Conservation (phyloP, 2,797 vertebrate genomes). For the Alca torda region DNA sequence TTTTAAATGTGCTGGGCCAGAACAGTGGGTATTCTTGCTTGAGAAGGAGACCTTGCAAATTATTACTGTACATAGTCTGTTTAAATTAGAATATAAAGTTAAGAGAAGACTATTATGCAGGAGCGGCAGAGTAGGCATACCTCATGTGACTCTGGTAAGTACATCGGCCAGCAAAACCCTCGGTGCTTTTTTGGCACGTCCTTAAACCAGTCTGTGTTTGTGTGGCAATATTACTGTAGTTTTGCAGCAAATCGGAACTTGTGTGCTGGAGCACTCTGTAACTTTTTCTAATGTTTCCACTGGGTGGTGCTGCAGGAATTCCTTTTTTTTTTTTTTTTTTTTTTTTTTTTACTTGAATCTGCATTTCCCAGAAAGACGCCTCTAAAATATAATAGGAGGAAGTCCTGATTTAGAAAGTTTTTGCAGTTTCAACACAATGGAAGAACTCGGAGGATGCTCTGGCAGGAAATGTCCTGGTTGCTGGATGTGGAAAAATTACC, state of each 20-base stretch:
- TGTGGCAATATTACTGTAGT: neutral
- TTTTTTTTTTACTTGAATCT: conserved; percentile 80
- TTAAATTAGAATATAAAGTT: neutral
- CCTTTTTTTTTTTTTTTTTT: conserved; percentile 77
- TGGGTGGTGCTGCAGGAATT: conserved; percentile 91
- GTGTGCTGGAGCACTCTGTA: neutral
- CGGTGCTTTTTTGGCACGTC: neutral
- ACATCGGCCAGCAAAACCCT: neutral
- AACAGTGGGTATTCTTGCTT: neutral
- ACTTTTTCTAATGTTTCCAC: conserved; percentile 77
- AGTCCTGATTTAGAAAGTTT: conserved; percentile 95
- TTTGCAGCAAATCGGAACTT: conserved; percentile 1
- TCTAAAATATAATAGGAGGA: conserved; percentile 94
- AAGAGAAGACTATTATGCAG: neutral
- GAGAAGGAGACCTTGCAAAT: neutral
- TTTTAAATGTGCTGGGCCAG: neutral
- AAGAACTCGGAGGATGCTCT: conserved; percentile 82
- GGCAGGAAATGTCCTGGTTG: conserved; percentile 82
- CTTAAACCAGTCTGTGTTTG: neutral
- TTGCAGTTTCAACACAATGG: conserved; percentile 88
- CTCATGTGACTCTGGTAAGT: neutral
- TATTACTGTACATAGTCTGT: conserved; percentile 6
- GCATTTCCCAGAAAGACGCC: conserved; percentile 89
- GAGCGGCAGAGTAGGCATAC: neutral
- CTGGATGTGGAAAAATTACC: conserved; percentile 79